phyloP scores from a whole-genome alignment of 2,113 vertebrate genomes.

The Atherinomorus stipes region DNA sequence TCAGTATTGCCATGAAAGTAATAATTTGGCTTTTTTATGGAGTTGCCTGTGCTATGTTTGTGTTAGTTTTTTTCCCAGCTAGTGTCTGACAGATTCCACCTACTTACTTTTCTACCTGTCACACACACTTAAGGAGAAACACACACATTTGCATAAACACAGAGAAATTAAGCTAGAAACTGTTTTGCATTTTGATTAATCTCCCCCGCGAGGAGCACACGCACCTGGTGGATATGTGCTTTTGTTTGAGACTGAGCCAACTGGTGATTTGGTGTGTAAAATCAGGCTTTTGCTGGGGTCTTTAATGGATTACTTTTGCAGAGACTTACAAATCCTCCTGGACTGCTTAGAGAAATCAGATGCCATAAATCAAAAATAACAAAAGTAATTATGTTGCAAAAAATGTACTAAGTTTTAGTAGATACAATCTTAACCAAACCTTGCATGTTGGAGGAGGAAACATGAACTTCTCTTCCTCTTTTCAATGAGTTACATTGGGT shows the following conservation, averaged over 20 bases:
- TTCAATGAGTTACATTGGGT: too few species aligned
- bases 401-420: background rate
- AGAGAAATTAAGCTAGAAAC: slow-evolving; percentile 72
- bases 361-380: background rate
- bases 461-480: background rate
- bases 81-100: slow-evolving; percentile 54
- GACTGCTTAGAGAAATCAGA: background rate
- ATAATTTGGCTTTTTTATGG: background rate
- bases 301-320: slow-evolving; percentile 1
- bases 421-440: background rate
- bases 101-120: slow-evolving; percentile 46
- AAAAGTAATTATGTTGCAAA: background rate
- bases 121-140: background rate
- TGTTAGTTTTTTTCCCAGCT: slow-evolving; percentile 13
- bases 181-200: slow-evolving; percentile 83
- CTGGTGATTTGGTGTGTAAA: slow-evolving; percentile 2
- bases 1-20: background rate
- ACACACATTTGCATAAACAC: slow-evolving; percentile 78
- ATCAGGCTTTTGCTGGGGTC: slow-evolving; percentile 5
- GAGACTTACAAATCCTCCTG: background rate
- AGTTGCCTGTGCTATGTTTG: background rate
- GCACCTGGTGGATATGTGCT: slow-evolving; percentile 46
- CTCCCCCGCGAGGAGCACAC: slow-evolving; percentile 48
- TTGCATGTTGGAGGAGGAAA: background rate
- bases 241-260: slow-evolving; percentile 13